A percentile compares a stretch with the other conserved stretches of the same genome.
Evolutionary conservation across 2,797 vertebrate species (phyloP).

Genomic region (Poecile montanus): DNA sequence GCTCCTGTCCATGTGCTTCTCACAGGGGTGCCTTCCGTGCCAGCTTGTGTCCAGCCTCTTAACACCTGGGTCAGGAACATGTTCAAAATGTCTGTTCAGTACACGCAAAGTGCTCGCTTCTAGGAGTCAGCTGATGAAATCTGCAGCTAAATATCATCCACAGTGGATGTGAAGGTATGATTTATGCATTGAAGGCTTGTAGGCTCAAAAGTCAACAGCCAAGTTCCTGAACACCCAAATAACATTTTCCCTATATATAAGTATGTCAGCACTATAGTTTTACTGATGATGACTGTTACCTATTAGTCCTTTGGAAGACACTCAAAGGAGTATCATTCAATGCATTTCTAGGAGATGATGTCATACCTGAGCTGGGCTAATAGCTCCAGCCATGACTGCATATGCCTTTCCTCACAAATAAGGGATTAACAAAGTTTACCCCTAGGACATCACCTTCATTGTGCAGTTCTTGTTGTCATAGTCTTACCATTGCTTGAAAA

Average conservation of each 20-base stretch:
- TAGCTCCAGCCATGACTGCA: background rate
- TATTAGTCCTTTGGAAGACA: background rate
- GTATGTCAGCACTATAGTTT: background rate
- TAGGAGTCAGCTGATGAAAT: background rate
- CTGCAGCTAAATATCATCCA: background rate
- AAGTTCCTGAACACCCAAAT: background rate
- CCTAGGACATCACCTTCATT: background rate
- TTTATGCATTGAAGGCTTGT: background rate
- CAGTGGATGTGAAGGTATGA: accelerated
- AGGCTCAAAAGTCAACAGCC: background rate
- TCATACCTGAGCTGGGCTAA: background rate
- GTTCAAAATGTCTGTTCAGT: background rate
- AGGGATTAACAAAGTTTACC: background rate
- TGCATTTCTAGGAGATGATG: background rate
- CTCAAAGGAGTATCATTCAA: background rate
- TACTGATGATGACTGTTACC: background rate
- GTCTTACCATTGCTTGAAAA: background rate
- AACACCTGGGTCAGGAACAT: conserved; percentile 70
- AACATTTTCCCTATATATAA: background rate
- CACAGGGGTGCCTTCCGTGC: conserved; percentile 81
- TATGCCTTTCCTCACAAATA: background rate
- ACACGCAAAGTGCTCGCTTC: accelerated
- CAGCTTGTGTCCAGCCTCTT: conserved; percentile 78
- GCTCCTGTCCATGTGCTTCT: conserved; percentile 77
- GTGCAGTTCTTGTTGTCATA: background rate